Evolutionary conservation across 2,888 invertebrate genomes (phyloP).

Genomic region (Pseudoips prasinana): DNA sequence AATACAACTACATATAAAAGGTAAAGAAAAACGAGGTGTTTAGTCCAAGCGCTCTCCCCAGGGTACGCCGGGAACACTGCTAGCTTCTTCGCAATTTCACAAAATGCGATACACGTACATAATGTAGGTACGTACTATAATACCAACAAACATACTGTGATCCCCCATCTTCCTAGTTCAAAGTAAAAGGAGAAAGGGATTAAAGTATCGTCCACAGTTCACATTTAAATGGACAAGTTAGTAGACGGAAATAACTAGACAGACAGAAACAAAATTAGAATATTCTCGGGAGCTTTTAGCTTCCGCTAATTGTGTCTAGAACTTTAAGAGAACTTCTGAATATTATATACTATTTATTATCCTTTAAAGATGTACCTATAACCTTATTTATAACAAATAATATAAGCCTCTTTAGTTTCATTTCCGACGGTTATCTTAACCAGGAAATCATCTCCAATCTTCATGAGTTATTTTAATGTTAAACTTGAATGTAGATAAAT

Average conservation of each 20-base stretch:
- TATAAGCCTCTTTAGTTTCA: no score
- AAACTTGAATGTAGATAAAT: no score
- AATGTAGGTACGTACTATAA: conserved; percentile 41
- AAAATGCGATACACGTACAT: conserved; percentile 61
- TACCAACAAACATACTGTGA: conserved; percentile 42
- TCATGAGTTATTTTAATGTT: no score
- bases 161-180: not conserved
- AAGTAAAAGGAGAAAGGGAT: conserved; percentile 21
- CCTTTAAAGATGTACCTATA: no score
- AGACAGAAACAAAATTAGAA: conserved; percentile 72
- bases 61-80: conserved; percentile 39
- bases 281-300: conserved; percentile 64
- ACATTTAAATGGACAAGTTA: conserved; percentile 44
- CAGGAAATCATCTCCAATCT: no score
- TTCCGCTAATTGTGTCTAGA: conserved; percentile 55
- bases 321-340: conserved; percentile 16
- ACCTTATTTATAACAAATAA: no score
- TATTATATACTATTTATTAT: no score
- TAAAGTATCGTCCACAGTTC: conserved; percentile 44
- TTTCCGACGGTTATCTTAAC: no score
- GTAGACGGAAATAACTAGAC: conserved; percentile 73
- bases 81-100: conserved; percentile 74
- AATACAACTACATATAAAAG: conserved; percentile 45
- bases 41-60: conserved; percentile 31
- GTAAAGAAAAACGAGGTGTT: conserved; percentile 59